These are phyloP conservation scores for Patella pellucida DNA, from an alignment of 2,888 invertebrate genomes.

Conservation along the genomic window DNA sequence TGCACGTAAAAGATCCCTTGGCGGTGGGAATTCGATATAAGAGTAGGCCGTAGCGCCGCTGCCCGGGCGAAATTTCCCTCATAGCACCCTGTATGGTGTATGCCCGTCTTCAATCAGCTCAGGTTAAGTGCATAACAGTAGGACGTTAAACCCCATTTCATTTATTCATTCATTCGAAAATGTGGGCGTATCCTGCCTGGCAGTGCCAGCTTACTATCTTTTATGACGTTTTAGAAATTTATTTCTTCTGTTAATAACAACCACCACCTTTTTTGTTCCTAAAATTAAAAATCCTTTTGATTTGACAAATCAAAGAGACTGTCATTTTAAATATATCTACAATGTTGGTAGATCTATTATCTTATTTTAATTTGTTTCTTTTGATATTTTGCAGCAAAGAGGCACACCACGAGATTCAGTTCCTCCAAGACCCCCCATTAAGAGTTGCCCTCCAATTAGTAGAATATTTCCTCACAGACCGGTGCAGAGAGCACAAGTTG, in stretches of 20 bases:
- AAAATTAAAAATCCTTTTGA: background rate
- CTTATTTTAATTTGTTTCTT: background rate
- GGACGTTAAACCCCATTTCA: background rate
- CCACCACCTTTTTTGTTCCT: background rate
- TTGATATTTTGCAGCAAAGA: constrained; percentile 47
- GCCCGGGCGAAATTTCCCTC: too few species aligned
- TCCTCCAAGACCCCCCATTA: constrained; percentile 69
- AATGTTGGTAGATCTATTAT: constrained; percentile 1
- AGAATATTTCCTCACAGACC: constrained; percentile 63
- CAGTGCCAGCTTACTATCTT: too few species aligned
- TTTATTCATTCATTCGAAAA: too few species aligned
- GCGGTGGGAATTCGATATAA: too few species aligned
- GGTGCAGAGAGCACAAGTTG: constrained; percentile 61
- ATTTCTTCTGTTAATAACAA: background rate
- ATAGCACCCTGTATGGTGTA: too few species aligned
- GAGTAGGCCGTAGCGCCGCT: too few species aligned
- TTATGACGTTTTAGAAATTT: constrained; percentile 10
- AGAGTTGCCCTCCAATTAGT: constrained; percentile 69
- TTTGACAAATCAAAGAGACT: background rate
- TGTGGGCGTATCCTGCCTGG: too few species aligned
- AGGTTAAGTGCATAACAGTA: too few species aligned
- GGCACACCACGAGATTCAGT: constrained; percentile 62
- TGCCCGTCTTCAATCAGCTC: too few species aligned
- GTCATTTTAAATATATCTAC: background rate
- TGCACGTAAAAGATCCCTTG: too few species aligned